Percentiles rank a stretch among this genome's conserved stretches.
Evolutionary conservation across 2,797 vertebrate genomes (phyloP).

Genomic region (Melanotaenia pygmaea): DNA sequence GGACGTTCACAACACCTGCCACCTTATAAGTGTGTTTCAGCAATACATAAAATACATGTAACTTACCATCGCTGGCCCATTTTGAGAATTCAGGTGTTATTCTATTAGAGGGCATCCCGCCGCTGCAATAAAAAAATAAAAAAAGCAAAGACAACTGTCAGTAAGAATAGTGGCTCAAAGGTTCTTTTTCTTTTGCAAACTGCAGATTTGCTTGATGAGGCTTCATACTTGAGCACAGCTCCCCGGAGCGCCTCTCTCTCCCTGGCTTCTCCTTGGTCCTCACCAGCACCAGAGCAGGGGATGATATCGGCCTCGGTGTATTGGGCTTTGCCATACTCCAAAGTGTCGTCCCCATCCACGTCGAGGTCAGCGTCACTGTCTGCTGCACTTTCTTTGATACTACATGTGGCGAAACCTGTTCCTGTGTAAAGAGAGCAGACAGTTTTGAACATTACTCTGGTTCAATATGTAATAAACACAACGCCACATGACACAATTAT

Average conservation of each 20-base stretch:
- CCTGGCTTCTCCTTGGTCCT: conserved; percentile 97
- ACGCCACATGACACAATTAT: not conserved
- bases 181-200: not conserved
- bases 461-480: not conserved
- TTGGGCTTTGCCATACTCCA: conserved; percentile 99
- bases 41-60: not conserved
- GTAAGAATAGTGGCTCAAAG: not conserved
- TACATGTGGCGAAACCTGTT: conserved; percentile 97
- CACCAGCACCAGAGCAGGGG: conserved; percentile 96
- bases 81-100: conserved; percentile 99
- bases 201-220: not conserved
- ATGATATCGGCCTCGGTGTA: conserved; percentile 99
- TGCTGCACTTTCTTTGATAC: conserved; percentile 91
- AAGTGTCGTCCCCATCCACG: conserved; percentile 97
- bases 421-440: conserved; percentile 75
- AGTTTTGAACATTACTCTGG: not conserved
- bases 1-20: not conserved
- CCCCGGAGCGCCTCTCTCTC: conserved; percentile 96
- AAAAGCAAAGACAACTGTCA: conserved; percentile 13
- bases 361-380: conserved; percentile 98
- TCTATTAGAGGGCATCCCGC: conserved; percentile 95
- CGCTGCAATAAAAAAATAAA: conserved; percentile 74
- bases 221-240: conserved; percentile 94
- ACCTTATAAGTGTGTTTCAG: not conserved
- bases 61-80: conserved; percentile 97